A percentile compares a stretch with the other conserved stretches of the same genome.
Conservation (phyloP, 2,888 invertebrate species). For the Sthenelais limicola region DNA sequence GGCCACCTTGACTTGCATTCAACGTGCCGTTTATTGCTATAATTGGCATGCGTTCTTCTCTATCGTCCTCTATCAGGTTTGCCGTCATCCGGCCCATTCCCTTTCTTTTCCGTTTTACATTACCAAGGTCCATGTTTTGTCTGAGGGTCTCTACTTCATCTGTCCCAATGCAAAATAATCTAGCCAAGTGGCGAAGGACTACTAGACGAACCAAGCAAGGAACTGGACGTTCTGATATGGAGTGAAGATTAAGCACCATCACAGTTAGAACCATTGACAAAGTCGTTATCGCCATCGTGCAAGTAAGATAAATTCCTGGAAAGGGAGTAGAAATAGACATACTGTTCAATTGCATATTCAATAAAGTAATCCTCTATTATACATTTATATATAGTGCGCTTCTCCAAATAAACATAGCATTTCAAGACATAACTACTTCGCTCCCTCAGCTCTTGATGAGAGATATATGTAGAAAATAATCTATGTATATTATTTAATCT, state of each 20-base stretch:
- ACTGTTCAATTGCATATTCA: too few relatives aligned
- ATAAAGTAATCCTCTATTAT: too few relatives aligned
- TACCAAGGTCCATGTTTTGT: not conserved
- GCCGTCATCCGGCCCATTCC: conserved; percentile 16
- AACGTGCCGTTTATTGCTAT: conserved; percentile 44
- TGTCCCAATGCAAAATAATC: conserved; percentile 31
- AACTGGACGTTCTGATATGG: conserved; percentile 38
- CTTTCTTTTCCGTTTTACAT: conserved; percentile 2
- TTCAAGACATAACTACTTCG: too few relatives aligned
- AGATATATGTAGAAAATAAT: too few relatives aligned
- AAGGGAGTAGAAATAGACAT: not conserved
- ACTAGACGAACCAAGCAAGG: conserved; percentile 33
- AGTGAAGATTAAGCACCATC: conserved; percentile 36
- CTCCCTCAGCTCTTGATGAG: too few relatives aligned
- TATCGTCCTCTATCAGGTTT: conserved; percentile 22
- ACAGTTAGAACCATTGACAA: conserved; percentile 43
- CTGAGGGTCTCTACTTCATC: conserved; percentile 2
- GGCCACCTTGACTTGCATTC: not conserved
- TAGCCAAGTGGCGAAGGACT: conserved; percentile 31
- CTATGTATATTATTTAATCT: too few relatives aligned
- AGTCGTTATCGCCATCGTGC: conserved; percentile 41
- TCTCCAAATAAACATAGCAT: too few relatives aligned
- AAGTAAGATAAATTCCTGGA: conserved; percentile 39
- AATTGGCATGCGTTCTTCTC: conserved; percentile 47
- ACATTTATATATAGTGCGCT: too few relatives aligned